Base-by-base conservation (phyloP, 2,113 vertebrate genomes). In the Poeciliopsis turrubarensis region DNA sequence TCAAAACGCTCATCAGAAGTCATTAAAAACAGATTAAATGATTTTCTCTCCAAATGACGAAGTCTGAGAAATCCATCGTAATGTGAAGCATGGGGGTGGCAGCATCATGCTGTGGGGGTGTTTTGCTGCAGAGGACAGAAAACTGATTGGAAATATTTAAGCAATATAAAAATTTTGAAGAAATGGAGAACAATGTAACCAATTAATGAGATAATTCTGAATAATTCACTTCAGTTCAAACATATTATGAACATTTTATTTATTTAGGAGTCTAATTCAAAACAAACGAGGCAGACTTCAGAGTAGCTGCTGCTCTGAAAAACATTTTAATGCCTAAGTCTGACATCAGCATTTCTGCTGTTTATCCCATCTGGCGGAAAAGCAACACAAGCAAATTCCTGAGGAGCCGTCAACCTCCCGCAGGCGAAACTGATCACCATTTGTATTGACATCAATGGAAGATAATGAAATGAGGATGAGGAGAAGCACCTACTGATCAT, bases 401-500 rank as follows among this genome's bases (percentile, higher is more conserved):
- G 51, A 57, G 7, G 10, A 17, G 8, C 51, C 25, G 51, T n/a
- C 11, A 57, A n/a, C 25, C 25, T 22, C 22, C 51, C n/a, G 51
- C 22, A 57, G 51, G 51, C 7, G 25, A 57, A 57, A 57, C 51
- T 10, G 51, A 68, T 30, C 3, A 27, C 41, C 27, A 1, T 19
- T 47, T 47, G 5, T 17, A 19, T 19, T 47, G 44, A 47, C 44
- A 47, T 17, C 6, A 47, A 47, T 47, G 44, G 5, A 19, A 47
- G 15, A 47, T 47, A 47, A 47, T 1, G 26, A 41, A 41, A 68
- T 8, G 10, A 68, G 17, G 8, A 14, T 6, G 11, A 60, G 3
- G 19, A n/a, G 11, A 66, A 70, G 31, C 84, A 98, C 97, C 96
- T 95, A 99, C 98, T 99, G 89, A 98, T 97, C 98, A 99, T 99